Evolutionary conservation across 64 coral and sea anemone species (phyloP), one percentile per base, ranked within the genome.

Genomic region (Trachythela sp.): DNA sequence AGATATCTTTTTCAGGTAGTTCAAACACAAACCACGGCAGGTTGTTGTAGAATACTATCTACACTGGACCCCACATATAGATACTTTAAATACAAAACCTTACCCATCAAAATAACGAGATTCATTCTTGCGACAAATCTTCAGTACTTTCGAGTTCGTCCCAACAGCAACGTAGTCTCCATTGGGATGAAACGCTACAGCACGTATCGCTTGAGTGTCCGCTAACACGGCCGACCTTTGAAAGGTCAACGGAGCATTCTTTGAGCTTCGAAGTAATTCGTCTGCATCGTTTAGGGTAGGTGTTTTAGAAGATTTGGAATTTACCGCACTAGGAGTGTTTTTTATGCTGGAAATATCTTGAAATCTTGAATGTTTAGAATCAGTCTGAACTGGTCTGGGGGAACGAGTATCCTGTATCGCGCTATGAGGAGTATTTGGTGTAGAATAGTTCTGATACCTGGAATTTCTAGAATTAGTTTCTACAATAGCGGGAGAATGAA

Each of bases 151-250:
- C 1, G 95, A 97, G 59, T 97, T 97, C 77, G 95, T 94, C 0
- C 95, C 95, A 87, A 97, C 51, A 37, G 95, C 95, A 94, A 97
- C 94, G 36, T 94, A 89, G 35, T 97, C 91, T 36, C 95, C 95
- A 40, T 86, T 86, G 0, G 95, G 93, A 88, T 94, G 95, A 86
- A 97, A 97, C 10, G 93, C 95, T 40, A 97, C 91, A n/a, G 95
- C 95, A 33, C 95, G 85, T 40, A 97, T 91, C 1, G 95, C 95
- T 84, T 97, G 95, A 2, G 90, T 88, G 75, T 97, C 95, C 70
- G 94, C 93, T 51, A 97, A 85, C 20, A 77, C 92, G 26, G 95
- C 95, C 9, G 56, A 64, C 56, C 22, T 64, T 20, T 22, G 56
- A 64, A 64, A 64, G 20, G 0, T 20, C 1, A 64, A 26, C 56